phyloP scores from a whole-genome alignment of 2,797 vertebrate species.

The Chloroceryle inda region DNA sequence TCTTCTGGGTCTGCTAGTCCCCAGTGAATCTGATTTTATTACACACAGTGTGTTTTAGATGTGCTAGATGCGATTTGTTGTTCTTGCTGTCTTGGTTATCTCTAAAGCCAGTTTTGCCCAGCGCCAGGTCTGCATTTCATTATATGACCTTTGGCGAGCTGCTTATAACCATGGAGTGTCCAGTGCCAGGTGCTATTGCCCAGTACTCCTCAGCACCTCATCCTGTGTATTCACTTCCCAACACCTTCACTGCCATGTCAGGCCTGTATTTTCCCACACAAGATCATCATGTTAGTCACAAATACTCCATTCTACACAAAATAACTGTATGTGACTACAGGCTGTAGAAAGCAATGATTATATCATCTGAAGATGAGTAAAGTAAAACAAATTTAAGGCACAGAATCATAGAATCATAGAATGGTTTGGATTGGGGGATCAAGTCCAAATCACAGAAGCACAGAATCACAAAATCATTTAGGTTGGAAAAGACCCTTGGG shows the following conservation, averaged over 20 bases:
- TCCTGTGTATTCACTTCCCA: not conserved
- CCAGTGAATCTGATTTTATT: not conserved
- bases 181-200: not conserved
- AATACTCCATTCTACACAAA: not conserved
- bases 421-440: not conserved
- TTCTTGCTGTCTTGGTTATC: not conserved
- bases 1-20: not conserved
- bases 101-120: not conserved
- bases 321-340: not conserved
- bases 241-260: not conserved
- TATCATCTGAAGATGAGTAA: not conserved
- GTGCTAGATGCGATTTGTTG: not conserved
- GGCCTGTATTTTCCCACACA: not conserved
- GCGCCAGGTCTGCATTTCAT: not conserved
- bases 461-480: too few relatives aligned
- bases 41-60: not conserved
- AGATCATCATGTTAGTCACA: not conserved
- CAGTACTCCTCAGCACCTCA: not conserved
- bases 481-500: too few relatives aligned
- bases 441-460: not conserved
- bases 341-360: not conserved
- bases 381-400: not conserved
- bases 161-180: fast-evolving
- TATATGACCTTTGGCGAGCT: not conserved
- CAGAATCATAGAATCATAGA: not conserved